Conservation (phyloP, 2,888 invertebrate species). For the Germaria angustata region DNA sequence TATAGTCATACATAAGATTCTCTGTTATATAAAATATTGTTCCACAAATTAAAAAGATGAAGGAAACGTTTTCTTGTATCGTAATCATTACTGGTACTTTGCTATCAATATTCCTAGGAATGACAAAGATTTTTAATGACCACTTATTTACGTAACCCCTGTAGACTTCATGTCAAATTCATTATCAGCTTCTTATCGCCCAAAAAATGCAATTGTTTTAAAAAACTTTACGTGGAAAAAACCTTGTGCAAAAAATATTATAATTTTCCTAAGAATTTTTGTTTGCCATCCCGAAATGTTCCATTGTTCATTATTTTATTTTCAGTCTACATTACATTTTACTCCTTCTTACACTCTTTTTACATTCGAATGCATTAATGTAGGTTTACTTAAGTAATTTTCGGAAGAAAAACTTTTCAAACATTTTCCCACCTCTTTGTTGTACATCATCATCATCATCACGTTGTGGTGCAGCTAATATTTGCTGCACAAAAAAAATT, state of each 20-base stretch:
- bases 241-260: conserved; percentile 55
- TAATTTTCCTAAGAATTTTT: conserved; percentile 56
- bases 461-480: neutral
- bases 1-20: too few species aligned
- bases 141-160: too few species aligned
- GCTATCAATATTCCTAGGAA: too few species aligned
- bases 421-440: conserved; percentile 17
- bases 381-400: conserved; percentile 64
- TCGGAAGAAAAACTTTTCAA: conserved; percentile 38
- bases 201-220: too few species aligned
- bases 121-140: too few species aligned
- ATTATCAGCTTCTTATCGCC: too few species aligned
- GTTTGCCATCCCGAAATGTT: conserved; percentile 39
- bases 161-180: too few species aligned
- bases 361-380: conserved; percentile 52
- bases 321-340: neutral
- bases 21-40: too few species aligned
- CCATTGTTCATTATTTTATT: neutral
- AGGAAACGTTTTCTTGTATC: too few species aligned
- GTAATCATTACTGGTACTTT: too few species aligned
- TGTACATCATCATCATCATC: neutral
- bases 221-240: conserved; percentile 19
- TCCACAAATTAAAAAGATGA: too few species aligned
- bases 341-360: conserved; percentile 12
- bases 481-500: neutral